Percentiles rank a stretch among this genome's conserved stretches.
Evolutionary conservation across 2,888 invertebrate genomes (phyloP).

Genomic region (Hoplodrina ambigua): DNA sequence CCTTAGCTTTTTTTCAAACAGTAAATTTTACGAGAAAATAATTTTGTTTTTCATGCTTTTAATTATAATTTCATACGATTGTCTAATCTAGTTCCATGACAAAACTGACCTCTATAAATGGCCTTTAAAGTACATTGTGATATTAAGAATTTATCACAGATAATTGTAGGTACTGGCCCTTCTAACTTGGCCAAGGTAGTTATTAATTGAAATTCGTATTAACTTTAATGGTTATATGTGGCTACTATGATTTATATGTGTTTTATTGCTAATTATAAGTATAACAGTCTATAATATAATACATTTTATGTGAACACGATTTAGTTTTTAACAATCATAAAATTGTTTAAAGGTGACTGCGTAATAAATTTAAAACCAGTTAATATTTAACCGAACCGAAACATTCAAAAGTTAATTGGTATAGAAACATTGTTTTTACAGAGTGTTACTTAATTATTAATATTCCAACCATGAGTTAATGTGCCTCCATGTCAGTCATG

Average conservation of each 20-base stretch:
- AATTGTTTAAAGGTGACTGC: conserved; percentile 29
- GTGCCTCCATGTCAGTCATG: conserved; percentile 21
- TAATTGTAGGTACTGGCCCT: conserved; percentile 69
- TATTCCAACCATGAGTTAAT: conserved; percentile 13
- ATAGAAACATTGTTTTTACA: conserved; percentile 13
- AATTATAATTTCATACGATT: conserved; percentile 4
- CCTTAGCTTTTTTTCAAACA: neutral
- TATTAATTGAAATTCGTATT: conserved; percentile 61
- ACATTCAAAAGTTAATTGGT: conserved; percentile 6
- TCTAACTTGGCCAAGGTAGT: conserved; percentile 76
- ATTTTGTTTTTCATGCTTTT: neutral
- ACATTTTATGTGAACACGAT: conserved; percentile 42
- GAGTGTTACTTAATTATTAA: conserved; percentile 31
- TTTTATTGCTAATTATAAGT: conserved; percentile 41
- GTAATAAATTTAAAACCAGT: conserved; percentile 29
- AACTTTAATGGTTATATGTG: conserved; percentile 56
- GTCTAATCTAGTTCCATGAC: conserved; percentile 38
- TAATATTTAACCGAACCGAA: conserved; percentile 9
- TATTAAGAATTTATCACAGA: conserved; percentile 54
- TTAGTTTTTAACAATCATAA: conserved; percentile 43
- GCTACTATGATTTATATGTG: conserved; percentile 55
- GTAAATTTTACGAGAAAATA: neutral
- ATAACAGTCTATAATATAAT: conserved; percentile 39
- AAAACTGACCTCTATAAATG: conserved; percentile 56
- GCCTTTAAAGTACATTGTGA: conserved; percentile 48